phyloP scores from a whole-genome alignment of 2,888 invertebrate genomes.

The Platynereis dumerilii region DNA sequence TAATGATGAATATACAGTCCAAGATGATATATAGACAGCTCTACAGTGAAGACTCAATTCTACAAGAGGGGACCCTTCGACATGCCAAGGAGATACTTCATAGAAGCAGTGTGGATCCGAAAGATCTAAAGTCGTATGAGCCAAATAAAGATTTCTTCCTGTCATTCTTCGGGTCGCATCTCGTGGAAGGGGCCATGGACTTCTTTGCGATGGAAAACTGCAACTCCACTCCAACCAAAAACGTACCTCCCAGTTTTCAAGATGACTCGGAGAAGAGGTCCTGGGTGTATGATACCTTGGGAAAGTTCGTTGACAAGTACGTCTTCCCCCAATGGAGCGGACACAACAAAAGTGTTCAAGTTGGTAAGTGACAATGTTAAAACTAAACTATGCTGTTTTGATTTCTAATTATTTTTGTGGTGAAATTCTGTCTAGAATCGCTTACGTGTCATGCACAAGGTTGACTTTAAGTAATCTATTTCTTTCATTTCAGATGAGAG shows the following conservation, averaged over 20 bases:
- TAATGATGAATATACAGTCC: background rate
- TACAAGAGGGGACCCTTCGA: background rate
- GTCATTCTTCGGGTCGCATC: background rate
- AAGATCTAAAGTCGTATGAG: background rate
- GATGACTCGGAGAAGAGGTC: too few species aligned
- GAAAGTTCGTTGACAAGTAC: background rate
- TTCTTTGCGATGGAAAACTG: conserved; percentile 5
- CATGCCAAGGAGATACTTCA: background rate
- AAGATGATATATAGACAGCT: background rate
- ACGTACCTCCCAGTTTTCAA: background rate
- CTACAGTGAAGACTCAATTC: background rate
- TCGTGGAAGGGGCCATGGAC: background rate
- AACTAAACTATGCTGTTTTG: too few species aligned
- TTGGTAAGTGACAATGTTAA: too few species aligned
- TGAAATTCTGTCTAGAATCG: too few species aligned
- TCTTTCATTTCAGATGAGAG: too few species aligned
- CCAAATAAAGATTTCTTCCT: background rate
- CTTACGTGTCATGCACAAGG: too few species aligned
- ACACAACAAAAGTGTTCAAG: background rate
- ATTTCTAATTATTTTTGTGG: too few species aligned
- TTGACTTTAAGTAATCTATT: too few species aligned
- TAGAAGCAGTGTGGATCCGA: background rate
- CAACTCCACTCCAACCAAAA: background rate
- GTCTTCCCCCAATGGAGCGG: conserved; percentile 3
- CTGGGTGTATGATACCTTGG: background rate